These are phyloP conservation scores for Nansenia antarctica DNA, from an alignment of 2,113 vertebrate species.

Conservation along the genomic window DNA sequence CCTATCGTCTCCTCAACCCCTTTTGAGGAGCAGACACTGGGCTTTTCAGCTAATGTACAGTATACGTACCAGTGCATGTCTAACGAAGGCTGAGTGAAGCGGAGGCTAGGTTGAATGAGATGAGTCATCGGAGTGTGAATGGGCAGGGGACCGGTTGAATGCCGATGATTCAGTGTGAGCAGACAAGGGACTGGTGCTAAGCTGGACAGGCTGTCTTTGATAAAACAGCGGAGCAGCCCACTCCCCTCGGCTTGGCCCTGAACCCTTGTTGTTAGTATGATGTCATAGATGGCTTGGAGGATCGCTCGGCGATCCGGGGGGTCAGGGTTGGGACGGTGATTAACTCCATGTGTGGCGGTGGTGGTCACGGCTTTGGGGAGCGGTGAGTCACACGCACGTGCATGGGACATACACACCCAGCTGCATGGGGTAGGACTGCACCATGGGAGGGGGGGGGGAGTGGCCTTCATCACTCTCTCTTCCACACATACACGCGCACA, in stretches of 20 bases:
- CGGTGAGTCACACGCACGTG: constrained; percentile 10
- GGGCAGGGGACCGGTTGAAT: too few species aligned
- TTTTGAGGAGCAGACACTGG: too few species aligned
- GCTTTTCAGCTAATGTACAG: too few species aligned
- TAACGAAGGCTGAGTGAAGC: too few species aligned
- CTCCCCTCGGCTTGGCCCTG: constrained; percentile 43
- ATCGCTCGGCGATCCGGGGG: constrained; percentile 3
- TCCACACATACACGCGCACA: not conserved
- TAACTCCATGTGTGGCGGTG: constrained; percentile 48
- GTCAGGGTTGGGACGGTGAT: constrained; percentile 31
- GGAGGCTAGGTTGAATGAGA: too few species aligned
- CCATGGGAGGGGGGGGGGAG: too few species aligned
- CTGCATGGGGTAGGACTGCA: too few species aligned
- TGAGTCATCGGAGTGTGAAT: too few species aligned
- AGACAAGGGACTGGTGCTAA: constrained; percentile 31
- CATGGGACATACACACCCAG: too few species aligned
- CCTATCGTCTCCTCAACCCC: too few species aligned
- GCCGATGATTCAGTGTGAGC: constrained; percentile 45
- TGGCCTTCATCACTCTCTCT: too few species aligned
- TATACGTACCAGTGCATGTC: too few species aligned
- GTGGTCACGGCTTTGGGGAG: not conserved
- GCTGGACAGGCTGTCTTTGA: constrained; percentile 35
- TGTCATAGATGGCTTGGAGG: constrained; percentile 49
- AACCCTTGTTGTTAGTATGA: constrained; percentile 54
- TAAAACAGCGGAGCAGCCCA: constrained; percentile 34